Percentiles rank a stretch among this genome's conserved stretches.
phyloP scores from a whole-genome alignment of 2,113 vertebrate species.

The Percina caprodes region DNA sequence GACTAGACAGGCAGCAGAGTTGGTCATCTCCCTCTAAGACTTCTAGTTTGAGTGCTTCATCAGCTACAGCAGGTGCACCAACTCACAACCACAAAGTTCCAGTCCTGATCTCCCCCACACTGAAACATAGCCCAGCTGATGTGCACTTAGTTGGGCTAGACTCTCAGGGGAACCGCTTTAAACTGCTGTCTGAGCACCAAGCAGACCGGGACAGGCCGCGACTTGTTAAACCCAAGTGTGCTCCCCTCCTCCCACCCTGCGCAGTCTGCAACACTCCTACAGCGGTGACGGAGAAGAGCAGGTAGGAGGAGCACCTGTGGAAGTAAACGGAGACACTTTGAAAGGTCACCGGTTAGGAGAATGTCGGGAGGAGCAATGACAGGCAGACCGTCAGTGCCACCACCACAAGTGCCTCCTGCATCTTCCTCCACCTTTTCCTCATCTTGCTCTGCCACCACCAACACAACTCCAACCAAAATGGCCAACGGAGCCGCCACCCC shows the following conservation, averaged over 20 bases:
- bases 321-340: slow-evolving; percentile 86
- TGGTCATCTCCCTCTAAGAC: slow-evolving; percentile 92
- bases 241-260: slow-evolving; percentile 91
- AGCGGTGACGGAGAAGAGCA: slow-evolving; percentile 83
- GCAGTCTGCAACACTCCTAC: slow-evolving; percentile 86
- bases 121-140: slow-evolving; percentile 93
- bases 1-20: slow-evolving; percentile 86
- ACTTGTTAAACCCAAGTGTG: slow-evolving; percentile 97
- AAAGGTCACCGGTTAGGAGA: slow-evolving; percentile 83
- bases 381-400: slow-evolving; percentile 89
- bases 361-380: slow-evolving; percentile 80
- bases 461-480: slow-evolving; percentile 87
- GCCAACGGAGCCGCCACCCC: slow-evolving; percentile 86
- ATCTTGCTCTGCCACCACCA: slow-evolving; percentile 66
- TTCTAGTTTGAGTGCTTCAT: slow-evolving; percentile 79
- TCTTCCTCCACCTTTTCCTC: slow-evolving; percentile 69
- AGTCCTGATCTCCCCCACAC: slow-evolving; percentile 96
- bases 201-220: slow-evolving; percentile 93
- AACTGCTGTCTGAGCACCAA: slow-evolving; percentile 95
- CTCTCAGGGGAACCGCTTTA: slow-evolving; percentile 99
- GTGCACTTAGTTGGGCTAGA: slow-evolving; percentile 96
- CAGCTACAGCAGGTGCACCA: slow-evolving; percentile 72
- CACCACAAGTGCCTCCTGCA: slow-evolving; percentile 94
- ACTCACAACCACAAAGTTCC: slow-evolving; percentile 99
- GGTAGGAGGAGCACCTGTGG: slow-evolving; percentile 76